phyloP scores from a whole-genome alignment of 2,797 vertebrate species.

The Hipposideros larvatus region DNA sequence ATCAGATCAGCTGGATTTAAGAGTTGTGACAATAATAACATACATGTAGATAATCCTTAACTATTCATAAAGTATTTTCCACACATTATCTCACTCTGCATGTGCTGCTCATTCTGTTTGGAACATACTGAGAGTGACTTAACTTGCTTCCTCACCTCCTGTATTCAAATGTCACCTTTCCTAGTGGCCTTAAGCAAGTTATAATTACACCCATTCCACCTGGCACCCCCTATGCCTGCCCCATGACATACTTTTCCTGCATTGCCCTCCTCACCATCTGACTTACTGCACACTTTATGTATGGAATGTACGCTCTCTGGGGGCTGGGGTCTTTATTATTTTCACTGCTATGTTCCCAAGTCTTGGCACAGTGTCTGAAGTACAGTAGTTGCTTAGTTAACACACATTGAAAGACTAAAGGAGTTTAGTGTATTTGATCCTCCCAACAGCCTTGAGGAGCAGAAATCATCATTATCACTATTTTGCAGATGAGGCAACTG shows the following conservation, averaged over 20 bases:
- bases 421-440: background rate
- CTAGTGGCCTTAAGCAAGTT: background rate
- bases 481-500: background rate
- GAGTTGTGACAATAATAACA: background rate
- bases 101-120: background rate
- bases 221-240: no score
- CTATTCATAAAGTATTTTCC: background rate
- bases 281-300: background rate
- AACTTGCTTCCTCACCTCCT: background rate
- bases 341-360: background rate
- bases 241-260: background rate
- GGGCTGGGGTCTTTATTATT: background rate
- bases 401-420: background rate
- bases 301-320: background rate
- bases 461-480: background rate
- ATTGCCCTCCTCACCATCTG: background rate
- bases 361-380: background rate
- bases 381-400: background rate
- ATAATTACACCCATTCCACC: background rate
- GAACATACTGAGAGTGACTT: background rate
- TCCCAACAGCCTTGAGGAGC: background rate
- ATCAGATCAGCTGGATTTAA: background rate
- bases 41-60: background rate
- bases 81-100: background rate
- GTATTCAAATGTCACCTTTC: background rate